Percentiles rank a stretch among this genome's conserved stretches.
Evolutionary conservation across 2,113 vertebrate genomes (phyloP).

Genomic region (Amphiprion percula): DNA sequence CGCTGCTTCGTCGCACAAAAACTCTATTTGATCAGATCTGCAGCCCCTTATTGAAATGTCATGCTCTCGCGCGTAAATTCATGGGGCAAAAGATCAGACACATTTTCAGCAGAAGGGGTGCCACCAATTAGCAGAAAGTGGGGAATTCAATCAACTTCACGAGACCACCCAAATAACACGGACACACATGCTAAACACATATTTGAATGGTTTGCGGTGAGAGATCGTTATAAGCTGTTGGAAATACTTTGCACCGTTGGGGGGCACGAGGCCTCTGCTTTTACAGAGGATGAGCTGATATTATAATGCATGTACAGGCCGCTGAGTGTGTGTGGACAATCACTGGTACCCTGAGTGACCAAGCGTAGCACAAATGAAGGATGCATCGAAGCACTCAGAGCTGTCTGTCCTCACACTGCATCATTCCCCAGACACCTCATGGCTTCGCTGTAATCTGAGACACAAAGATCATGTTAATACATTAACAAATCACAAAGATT

Average conservation of each 20-base stretch:
- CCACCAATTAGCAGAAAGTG: constrained; percentile 69
- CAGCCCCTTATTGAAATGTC: constrained; percentile 55
- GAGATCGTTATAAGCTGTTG: constrained; percentile 58
- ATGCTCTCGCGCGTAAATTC: constrained; percentile 61
- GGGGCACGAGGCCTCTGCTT: constrained; percentile 52
- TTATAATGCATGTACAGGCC: constrained; percentile 81
- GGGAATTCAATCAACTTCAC: constrained; percentile 62
- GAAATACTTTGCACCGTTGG: constrained; percentile 60
- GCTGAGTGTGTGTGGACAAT: constrained; percentile 23
- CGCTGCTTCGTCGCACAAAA: constrained; percentile 48
- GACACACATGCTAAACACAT: constrained; percentile 73
- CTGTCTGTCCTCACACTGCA: background rate
- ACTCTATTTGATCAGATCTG: constrained; percentile 61
- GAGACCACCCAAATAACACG: constrained; percentile 76
- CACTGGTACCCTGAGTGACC: constrained; percentile 34
- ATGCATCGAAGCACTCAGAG: constrained; percentile 29
- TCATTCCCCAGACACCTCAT: constrained; percentile 36
- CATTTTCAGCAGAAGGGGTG: constrained; percentile 64
- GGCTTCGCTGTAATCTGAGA: constrained; percentile 41
- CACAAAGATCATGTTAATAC: constrained; percentile 22
- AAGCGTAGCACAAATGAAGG: constrained; percentile 50
- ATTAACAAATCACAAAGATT: constrained; percentile 33
- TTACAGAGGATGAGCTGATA: constrained; percentile 79
- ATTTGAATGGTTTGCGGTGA: constrained; percentile 76
- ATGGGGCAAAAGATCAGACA: constrained; percentile 62